These are phyloP conservation scores for Gonocerus acuteangulatus DNA, from an alignment of 2,888 invertebrate species.

Conservation along the genomic window DNA sequence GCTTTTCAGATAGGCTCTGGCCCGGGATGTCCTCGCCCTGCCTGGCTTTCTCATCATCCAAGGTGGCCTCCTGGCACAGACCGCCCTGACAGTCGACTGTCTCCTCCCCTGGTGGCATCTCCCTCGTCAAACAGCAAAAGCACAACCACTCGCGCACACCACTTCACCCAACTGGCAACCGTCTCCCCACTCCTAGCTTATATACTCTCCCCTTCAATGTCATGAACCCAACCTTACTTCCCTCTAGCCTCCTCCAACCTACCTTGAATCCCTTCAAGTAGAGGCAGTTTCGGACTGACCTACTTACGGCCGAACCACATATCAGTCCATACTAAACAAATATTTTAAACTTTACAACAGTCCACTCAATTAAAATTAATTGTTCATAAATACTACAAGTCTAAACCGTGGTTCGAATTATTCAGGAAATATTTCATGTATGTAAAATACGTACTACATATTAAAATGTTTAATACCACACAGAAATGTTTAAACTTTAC, in stretches of 20 bases:
- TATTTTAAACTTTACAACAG: too few species aligned
- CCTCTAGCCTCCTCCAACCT: constrained; percentile 11
- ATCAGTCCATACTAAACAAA: not conserved
- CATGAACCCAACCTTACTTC: constrained; percentile 28
- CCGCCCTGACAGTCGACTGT: not conserved
- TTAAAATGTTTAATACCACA: too few species aligned
- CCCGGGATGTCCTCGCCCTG: constrained; percentile 40
- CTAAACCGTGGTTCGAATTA: too few species aligned
- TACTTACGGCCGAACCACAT: constrained; percentile 4
- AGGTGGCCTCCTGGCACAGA: not conserved
- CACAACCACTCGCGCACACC: constrained; percentile 18
- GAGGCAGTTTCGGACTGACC: constrained; percentile 21
- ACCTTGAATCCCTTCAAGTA: constrained; percentile 28
- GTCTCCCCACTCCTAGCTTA: constrained; percentile 31
- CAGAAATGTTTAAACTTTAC: too few species aligned
- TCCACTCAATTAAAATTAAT: too few species aligned
- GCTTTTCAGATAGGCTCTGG: too few species aligned
- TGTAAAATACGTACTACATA: too few species aligned
- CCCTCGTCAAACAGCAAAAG: too few species aligned
- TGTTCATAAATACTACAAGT: too few species aligned
- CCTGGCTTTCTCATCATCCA: constrained; percentile 52
- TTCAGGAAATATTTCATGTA: too few species aligned
- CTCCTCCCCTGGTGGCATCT: not conserved
- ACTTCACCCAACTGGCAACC: constrained; percentile 4
- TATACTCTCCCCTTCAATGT: constrained; percentile 33